Evolutionary conservation across 2,888 invertebrate species (phyloP), one percentile per base, ranked within the genome.

Genomic region (Phyllotreta cruciferae): DNA sequence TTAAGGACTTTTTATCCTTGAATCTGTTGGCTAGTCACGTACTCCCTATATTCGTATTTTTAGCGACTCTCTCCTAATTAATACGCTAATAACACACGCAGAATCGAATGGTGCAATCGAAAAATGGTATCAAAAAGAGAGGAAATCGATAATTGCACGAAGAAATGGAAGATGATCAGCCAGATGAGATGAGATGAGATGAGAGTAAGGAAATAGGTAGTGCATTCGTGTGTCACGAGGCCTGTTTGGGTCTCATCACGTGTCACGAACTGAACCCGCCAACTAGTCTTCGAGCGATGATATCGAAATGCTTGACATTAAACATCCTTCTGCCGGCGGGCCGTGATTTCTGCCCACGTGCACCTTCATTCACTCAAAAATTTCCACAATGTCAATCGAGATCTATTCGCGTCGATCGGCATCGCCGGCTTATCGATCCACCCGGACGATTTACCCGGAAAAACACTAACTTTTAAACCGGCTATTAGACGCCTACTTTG

Each of bases 241-340:
- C 72, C 72, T 73, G 58, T 58, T 74, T 73, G 70, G 70, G 74
- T 76, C 75, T 73, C 76, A 77, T 79, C 79, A 79, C 76, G 78
- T 78, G 78, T 79, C 79, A 79, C 78, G 78, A 79, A 72, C 66
- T 77, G 74, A 76, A 78, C 77, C 74, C 76, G 72, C 73, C 71
- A 72, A 70, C 74, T 72, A 64, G 37, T 52, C 63, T 63, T 38
- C 41, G 35, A 68, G 66, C 68, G 57, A 64, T 74, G 75, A 75
- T 78, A 78, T 77, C 77, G 73, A 70, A 71, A 72, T 74, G 72
- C 77, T 74, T 78, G 79, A 78, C 78, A 77, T 77, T 77, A 73
- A 76, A 78, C 78, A 78, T 76, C 73, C 73, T 71, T 72, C 71
- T 70, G 56, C 62, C 47, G 73, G 66, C 71, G 72, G 73, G 66